Conservation (phyloP, 2,113 vertebrate species). For the Clarias macrocephalus region DNA sequence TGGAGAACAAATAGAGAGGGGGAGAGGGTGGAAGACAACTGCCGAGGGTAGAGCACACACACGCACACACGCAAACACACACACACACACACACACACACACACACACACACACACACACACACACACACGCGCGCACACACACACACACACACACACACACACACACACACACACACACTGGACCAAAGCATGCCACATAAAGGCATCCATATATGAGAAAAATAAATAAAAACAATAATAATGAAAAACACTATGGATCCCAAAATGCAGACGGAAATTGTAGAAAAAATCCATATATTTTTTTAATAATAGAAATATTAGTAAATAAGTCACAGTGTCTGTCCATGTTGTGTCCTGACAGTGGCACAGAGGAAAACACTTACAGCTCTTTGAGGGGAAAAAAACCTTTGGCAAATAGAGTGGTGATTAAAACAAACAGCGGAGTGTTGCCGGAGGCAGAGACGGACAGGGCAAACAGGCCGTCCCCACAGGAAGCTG, state of each 20-base stretch:
- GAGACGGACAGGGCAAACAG: slow-evolving; percentile 65
- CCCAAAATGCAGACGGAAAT: not conserved
- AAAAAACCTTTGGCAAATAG: slow-evolving; percentile 70
- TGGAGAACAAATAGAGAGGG: slow-evolving; percentile 59
- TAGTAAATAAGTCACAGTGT: slow-evolving; percentile 22
- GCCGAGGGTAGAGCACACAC: not conserved
- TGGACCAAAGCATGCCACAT: not conserved
- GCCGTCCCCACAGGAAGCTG: slow-evolving; percentile 55
- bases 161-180: not conserved
- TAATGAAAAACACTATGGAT: not conserved
- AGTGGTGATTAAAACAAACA: slow-evolving; percentile 75
- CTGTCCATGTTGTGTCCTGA: slow-evolving; percentile 10
- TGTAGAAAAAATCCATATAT: not conserved
- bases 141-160: not conserved
- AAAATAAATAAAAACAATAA: no score
- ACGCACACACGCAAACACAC: not conserved
- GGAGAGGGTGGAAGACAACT: slow-evolving; percentile 9
- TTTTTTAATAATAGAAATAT: slow-evolving; percentile 1
- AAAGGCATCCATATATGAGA: not conserved
- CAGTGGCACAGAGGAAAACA: slow-evolving; percentile 44
- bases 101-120: no score
- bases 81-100: no score
- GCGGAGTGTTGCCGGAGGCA: slow-evolving; percentile 55
- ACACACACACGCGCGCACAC: no score
- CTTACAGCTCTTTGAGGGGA: slow-evolving; percentile 61